phyloP scores from a whole-genome alignment of 2,113 vertebrate genomes.

The Phaethornis superciliosus region DNA sequence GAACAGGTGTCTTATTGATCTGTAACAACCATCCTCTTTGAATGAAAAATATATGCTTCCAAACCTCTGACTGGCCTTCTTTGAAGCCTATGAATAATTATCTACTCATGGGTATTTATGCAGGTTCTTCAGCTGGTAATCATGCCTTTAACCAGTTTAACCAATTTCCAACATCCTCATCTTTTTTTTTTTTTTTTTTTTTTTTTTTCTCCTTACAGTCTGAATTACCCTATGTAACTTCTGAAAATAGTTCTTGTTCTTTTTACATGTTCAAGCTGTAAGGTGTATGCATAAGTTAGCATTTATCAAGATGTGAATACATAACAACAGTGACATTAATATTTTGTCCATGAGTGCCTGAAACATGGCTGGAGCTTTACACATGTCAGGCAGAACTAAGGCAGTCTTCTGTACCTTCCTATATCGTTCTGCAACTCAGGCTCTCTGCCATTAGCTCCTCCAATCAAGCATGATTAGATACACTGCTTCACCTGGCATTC shows the following conservation, averaged over 20 bases:
- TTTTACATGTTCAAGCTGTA: rapidly evolving
- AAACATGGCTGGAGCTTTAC: neutral
- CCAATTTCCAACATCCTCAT: neutral
- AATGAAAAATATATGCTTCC: neutral
- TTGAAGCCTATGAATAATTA: neutral
- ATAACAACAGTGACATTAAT: neutral
- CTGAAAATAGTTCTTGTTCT: neutral
- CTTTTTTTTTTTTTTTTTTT: neutral
- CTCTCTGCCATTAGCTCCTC: neutral
- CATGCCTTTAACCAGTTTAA: neutral
- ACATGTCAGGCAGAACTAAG: neutral
- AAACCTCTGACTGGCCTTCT: neutral
- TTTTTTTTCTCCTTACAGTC: neutral
- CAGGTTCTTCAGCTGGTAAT: neutral
- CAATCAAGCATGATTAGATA: neutral
- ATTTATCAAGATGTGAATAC: neutral
- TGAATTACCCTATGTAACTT: neutral
- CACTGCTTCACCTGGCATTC: neutral
- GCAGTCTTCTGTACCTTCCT: neutral
- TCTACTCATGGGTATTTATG: neutral
- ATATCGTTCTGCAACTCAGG: neutral
- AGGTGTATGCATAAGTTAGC: neutral
- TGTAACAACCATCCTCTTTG: neutral
- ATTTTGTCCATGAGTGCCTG: neutral
- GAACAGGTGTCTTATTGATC: neutral